Evolutionary conservation across 2,797 vertebrate species (phyloP).

Genomic region (Malurus splendens): DNA sequence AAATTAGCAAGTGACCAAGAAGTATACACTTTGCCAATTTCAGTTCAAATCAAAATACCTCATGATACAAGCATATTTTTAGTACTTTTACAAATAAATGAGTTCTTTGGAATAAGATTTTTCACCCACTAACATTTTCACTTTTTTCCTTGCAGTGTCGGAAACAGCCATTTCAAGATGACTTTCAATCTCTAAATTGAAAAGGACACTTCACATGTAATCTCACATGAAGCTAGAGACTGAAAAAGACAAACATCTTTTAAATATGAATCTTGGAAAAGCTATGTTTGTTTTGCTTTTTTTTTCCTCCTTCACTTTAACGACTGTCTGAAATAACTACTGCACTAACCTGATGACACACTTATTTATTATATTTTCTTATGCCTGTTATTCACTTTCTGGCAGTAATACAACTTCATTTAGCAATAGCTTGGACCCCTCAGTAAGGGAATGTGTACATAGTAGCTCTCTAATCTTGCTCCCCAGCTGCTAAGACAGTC

Average conservation of each 20-base stretch:
- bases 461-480: slow-evolving; percentile 61
- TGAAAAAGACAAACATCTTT: neutral
- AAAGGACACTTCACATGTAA: neutral
- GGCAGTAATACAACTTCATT: slow-evolving; percentile 40
- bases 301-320: neutral
- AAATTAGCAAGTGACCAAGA: slow-evolving; percentile 60
- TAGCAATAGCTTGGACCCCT: slow-evolving; percentile 51
- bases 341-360: slow-evolving; percentile 49
- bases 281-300: accelerated
- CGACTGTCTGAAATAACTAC: neutral
- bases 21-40: slow-evolving; percentile 23
- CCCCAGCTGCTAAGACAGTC: slow-evolving; percentile 59
- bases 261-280: neutral
- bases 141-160: neutral
- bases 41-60: slow-evolving; percentile 55
- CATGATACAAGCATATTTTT: slow-evolving; percentile 40
- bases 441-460: slow-evolving; percentile 40
- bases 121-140: neutral
- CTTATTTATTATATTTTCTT: slow-evolving; percentile 49
- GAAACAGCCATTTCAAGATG: slow-evolving; percentile 25
- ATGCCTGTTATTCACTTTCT: slow-evolving; percentile 31
- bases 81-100: slow-evolving; percentile 49
- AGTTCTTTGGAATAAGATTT: slow-evolving; percentile 23
- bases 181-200: neutral
- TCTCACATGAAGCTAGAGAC: neutral